These are phyloP conservation scores for Hippopotamus amphibius DNA, from an alignment of 2,113 vertebrate species.

Conservation along the genomic window DNA sequence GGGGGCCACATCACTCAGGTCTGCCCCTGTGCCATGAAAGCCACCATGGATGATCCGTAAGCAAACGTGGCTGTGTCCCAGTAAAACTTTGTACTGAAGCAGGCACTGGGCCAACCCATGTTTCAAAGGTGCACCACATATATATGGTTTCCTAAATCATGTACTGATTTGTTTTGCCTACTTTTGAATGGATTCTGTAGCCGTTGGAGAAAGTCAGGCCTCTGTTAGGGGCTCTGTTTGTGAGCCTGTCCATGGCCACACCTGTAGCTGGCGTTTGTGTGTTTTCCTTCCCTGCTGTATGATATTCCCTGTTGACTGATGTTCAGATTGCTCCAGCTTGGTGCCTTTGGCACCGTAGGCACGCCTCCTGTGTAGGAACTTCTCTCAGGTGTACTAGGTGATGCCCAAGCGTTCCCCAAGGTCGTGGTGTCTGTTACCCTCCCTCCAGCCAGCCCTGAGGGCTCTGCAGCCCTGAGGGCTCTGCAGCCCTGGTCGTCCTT, in stretches of 20 bases:
- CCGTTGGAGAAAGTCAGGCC: background rate
- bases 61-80: background rate
- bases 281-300: background rate
- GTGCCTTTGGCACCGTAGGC: background rate
- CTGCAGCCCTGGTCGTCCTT: background rate
- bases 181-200: background rate
- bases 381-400: background rate
- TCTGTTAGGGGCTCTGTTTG: background rate
- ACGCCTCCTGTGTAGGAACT: background rate
- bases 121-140: background rate
- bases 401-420: background rate
- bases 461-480: background rate
- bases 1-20: background rate
- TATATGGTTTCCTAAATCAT: slow-evolving; percentile 17
- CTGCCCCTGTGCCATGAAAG: background rate
- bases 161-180: background rate
- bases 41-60: rapidly evolving
- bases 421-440: background rate
- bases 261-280: background rate
- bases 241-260: background rate
- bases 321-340: background rate
- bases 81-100: background rate
- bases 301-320: background rate
- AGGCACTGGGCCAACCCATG: background rate
- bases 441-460: background rate